phyloP scores from a whole-genome alignment of 2,888 invertebrate genomes.

The Mythimna vitellina region DNA sequence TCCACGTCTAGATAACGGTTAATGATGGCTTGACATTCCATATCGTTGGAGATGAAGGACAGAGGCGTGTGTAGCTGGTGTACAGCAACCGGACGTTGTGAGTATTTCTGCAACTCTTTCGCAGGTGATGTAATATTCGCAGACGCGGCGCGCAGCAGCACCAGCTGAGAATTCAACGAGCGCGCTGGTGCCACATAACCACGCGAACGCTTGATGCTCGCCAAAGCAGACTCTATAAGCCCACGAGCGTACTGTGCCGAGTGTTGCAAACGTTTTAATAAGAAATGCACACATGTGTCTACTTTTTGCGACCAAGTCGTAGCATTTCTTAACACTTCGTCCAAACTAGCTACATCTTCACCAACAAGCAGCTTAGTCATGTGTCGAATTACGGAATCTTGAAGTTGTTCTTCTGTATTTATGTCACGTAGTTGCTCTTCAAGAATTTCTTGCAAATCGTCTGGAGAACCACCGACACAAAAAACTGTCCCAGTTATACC shows the following conservation, averaged over 20 bases:
- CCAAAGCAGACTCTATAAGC: constrained; percentile 70
- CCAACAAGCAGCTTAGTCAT: constrained; percentile 32
- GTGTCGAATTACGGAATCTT: constrained; percentile 16
- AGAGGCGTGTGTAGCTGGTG: constrained; percentile 10
- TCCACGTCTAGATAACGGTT: neutral
- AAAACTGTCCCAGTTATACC: too few species aligned
- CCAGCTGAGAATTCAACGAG: constrained; percentile 64
- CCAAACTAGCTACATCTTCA: constrained; percentile 34
- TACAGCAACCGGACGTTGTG: constrained; percentile 3
- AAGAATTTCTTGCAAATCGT: neutral
- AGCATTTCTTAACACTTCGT: constrained; percentile 8
- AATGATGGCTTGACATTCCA: neutral
- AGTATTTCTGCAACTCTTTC: constrained; percentile 9
- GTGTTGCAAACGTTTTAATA: constrained; percentile 68
- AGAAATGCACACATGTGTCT: constrained; percentile 58
- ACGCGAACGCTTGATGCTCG: constrained; percentile 63
- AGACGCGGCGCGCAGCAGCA: constrained; percentile 58
- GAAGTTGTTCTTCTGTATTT: constrained; percentile 5
- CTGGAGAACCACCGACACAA: too few species aligned
- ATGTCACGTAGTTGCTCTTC: constrained; percentile 1
- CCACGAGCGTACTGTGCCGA: constrained; percentile 74
- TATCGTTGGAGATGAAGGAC: neutral
- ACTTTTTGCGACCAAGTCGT: constrained; percentile 52
- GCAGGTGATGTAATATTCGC: neutral
- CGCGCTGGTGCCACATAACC: constrained; percentile 40